Evolutionary conservation across 1,140 invertebrate genomes (phyloP).

Genomic region (Pogonomyrmex barbatus): DNA sequence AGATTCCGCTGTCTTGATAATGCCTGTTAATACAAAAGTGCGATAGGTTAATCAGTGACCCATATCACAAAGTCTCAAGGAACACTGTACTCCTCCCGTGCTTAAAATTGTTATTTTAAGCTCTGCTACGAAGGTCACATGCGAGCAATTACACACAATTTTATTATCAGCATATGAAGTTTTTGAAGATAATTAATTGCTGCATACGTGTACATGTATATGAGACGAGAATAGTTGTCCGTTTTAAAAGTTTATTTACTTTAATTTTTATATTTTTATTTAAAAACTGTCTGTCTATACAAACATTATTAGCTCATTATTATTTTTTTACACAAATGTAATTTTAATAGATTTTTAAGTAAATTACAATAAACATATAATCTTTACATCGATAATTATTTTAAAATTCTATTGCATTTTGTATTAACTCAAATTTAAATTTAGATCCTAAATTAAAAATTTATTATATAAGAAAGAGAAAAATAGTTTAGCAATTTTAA

Average conservation of each 20-base stretch:
- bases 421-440: not conserved
- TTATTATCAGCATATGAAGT: not conserved
- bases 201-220: not conserved
- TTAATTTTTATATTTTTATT: not conserved
- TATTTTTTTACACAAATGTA: slow-evolving; percentile 15
- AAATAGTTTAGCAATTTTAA: not conserved
- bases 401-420: not conserved
- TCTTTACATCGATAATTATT: not conserved
- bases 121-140: slow-evolving; percentile 1
- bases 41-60: slow-evolving; percentile 26
- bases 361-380: not conserved
- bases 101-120: slow-evolving; percentile 2
- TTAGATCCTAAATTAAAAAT: slow-evolving; percentile 4
- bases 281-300: not conserved
- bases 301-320: not conserved
- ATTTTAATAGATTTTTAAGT: not conserved
- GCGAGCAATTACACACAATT: slow-evolving; percentile 23
- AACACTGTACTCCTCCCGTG: not conserved
- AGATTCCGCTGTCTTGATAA: slow-evolving; percentile 34
- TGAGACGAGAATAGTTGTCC: not conserved
- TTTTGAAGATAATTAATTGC: not conserved
- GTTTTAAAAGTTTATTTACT: not conserved
- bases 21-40: slow-evolving; percentile 18
- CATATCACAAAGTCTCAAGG: slow-evolving; percentile 39
- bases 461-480: not conserved